phyloP scores from a whole-genome alignment of 1,140 invertebrate species.

The Bombus consobrinus region DNA sequence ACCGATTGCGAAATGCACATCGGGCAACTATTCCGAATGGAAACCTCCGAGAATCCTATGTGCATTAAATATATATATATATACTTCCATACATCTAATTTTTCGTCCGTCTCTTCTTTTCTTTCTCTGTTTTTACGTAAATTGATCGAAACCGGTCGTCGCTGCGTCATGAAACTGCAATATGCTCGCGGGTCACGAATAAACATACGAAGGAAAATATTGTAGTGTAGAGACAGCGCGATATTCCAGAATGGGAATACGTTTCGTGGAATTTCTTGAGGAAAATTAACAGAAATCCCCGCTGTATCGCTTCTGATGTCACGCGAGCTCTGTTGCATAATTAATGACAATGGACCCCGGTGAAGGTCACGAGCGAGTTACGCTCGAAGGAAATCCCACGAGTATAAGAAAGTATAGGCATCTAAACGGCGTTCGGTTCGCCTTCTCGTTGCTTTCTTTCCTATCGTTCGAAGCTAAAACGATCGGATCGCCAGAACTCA shows the following conservation, averaged over 20 bases:
- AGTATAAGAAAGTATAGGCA: constrained; percentile 57
- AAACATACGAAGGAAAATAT: background rate
- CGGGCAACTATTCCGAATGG: background rate
- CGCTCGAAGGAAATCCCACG: constrained; percentile 71
- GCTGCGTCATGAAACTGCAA: constrained; percentile 23
- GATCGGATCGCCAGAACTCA: background rate
- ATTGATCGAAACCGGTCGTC: constrained; percentile 37
- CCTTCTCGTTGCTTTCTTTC: background rate
- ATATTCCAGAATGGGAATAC: background rate
- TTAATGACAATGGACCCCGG: constrained; percentile 71
- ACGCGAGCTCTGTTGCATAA: constrained; percentile 73
- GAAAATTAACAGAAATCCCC: constrained; percentile 70
- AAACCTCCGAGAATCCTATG: background rate
- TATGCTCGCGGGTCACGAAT: background rate
- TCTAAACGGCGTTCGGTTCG: background rate
- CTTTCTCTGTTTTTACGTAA: background rate
- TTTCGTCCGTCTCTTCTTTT: background rate
- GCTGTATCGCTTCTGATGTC: constrained; percentile 68
- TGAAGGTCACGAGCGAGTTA: constrained; percentile 69
- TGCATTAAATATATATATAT: background rate
- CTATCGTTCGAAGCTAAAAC: background rate
- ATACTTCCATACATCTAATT: background rate
- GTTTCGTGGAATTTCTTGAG: constrained; percentile 60
- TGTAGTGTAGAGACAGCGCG: too few relatives aligned
- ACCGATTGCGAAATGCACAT: background rate